Evolutionary conservation across 2,113 vertebrate genomes (phyloP).

Genomic region (Triplophysa tibetana): DNA sequence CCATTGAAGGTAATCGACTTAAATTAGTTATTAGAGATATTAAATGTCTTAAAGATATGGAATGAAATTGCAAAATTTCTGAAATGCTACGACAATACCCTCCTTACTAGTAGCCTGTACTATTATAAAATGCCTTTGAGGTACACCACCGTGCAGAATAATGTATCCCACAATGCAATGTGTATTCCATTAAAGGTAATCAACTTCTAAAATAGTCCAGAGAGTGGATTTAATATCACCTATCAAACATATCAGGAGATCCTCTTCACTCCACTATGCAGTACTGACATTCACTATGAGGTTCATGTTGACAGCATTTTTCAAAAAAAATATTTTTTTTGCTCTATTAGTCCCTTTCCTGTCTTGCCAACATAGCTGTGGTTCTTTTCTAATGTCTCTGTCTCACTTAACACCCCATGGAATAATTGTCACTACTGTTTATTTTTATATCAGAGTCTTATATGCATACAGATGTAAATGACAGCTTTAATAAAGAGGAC

Average conservation of each 20-base stretch:
- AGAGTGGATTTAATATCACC: constrained; percentile 18
- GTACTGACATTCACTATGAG: not conserved
- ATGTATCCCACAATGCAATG: too few species aligned
- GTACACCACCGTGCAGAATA: too few species aligned
- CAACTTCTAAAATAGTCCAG: constrained; percentile 20
- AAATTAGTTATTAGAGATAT: too few species aligned
- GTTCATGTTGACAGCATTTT: constrained; percentile 11
- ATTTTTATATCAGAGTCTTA: not conserved
- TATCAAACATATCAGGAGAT: constrained; percentile 11
- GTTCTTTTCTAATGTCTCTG: not conserved
- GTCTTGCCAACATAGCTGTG: not conserved
- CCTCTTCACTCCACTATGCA: not conserved
- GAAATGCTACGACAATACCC: too few species aligned
- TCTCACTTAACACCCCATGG: not conserved
- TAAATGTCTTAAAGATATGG: too few species aligned
- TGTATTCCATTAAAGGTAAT: constrained; percentile 21
- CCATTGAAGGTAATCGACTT: constrained; percentile 24
- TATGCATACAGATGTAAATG: not conserved
- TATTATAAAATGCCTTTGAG: too few species aligned
- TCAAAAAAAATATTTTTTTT: not conserved
- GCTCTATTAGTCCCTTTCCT: not conserved
- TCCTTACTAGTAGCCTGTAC: too few species aligned
- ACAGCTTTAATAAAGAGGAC: not conserved
- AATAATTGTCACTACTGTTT: not conserved
- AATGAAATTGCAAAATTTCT: too few species aligned